phyloP scores from a whole-genome alignment of 2,797 vertebrate genomes.

The Aldrovandia affinis region DNA sequence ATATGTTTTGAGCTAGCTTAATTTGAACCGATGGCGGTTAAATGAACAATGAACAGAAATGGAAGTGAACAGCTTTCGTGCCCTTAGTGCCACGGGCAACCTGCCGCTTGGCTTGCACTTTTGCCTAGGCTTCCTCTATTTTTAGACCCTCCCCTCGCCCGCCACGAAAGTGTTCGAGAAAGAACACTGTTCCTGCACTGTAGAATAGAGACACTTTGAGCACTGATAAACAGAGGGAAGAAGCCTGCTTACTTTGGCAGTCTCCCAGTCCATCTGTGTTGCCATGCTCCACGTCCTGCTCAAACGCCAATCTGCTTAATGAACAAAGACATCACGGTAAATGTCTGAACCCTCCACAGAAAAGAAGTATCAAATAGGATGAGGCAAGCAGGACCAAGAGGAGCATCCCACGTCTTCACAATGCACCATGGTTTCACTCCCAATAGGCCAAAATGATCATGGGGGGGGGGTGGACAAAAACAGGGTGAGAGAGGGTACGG shows the following conservation, averaged over 20 bases:
- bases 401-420: background rate
- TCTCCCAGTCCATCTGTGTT: constrained; percentile 99
- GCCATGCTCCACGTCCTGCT: constrained; percentile 96
- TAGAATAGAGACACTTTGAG: constrained; percentile 63
- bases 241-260: constrained; percentile 96
- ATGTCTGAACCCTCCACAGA: constrained; percentile 31
- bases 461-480: background rate
- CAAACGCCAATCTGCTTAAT: constrained; percentile 87
- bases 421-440: background rate
- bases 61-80: background rate
- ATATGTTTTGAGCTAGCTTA: background rate
- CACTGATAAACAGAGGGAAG: constrained; percentile 64
- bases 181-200: constrained; percentile 52
- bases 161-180: constrained; percentile 30
- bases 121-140: background rate
- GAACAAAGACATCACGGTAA: constrained; percentile 75
- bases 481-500: constrained; percentile 12
- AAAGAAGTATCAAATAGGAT: constrained; percentile 14
- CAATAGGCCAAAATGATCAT: background rate
- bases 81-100: background rate
- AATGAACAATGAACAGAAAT: background rate
- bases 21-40: background rate
- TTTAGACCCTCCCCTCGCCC: background rate
- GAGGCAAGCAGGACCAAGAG: constrained; percentile 18
- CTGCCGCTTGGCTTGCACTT: background rate